A percentile compares a stretch with the other conserved stretches of the same genome.
Conservation (phyloP, 2,888 invertebrate species). For the Cheilosia vernalis region DNA sequence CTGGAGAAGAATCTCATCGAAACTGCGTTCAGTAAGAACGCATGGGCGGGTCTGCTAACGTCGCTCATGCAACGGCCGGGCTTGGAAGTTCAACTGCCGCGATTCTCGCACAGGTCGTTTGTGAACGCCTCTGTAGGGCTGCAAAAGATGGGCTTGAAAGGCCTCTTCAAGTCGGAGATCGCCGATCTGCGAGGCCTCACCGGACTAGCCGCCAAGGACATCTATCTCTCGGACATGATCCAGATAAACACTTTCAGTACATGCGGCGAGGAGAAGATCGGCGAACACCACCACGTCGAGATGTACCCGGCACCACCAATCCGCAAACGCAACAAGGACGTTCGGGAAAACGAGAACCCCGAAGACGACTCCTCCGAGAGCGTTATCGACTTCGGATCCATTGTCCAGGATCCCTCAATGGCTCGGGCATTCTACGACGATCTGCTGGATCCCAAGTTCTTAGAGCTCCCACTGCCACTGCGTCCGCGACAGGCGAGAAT, state of each 20-base stretch:
- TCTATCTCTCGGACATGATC: slow-evolving; percentile 92
- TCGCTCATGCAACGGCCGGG: slow-evolving; percentile 90
- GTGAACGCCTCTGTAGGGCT: slow-evolving; percentile 92
- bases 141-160: slow-evolving; percentile 91
- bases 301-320: slow-evolving; percentile 90
- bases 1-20: slow-evolving; percentile 89
- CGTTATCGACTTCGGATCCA: slow-evolving; percentile 80
- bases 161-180: slow-evolving; percentile 89
- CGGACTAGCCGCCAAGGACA: slow-evolving; percentile 89
- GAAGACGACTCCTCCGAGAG: slow-evolving; percentile 80
- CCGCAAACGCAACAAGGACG: slow-evolving; percentile 84
- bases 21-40: slow-evolving; percentile 87
- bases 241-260: slow-evolving; percentile 93
- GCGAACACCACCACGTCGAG: slow-evolving; percentile 91
- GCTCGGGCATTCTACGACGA: slow-evolving; percentile 89
- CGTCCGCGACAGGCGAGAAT: slow-evolving; percentile 89
- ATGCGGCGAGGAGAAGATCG: slow-evolving; percentile 89
- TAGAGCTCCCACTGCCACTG: slow-evolving; percentile 87
- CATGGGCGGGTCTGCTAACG: slow-evolving; percentile 90
- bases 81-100: slow-evolving; percentile 92
- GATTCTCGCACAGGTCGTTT: slow-evolving; percentile 92
- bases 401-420: slow-evolving; percentile 85
- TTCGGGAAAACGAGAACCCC: slow-evolving; percentile 78
- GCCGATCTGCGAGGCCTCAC: slow-evolving; percentile 93
- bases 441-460: slow-evolving; percentile 84